Evolutionary conservation across 2,888 invertebrate species (phyloP).

Genomic region (Philopedon plagiatum): DNA sequence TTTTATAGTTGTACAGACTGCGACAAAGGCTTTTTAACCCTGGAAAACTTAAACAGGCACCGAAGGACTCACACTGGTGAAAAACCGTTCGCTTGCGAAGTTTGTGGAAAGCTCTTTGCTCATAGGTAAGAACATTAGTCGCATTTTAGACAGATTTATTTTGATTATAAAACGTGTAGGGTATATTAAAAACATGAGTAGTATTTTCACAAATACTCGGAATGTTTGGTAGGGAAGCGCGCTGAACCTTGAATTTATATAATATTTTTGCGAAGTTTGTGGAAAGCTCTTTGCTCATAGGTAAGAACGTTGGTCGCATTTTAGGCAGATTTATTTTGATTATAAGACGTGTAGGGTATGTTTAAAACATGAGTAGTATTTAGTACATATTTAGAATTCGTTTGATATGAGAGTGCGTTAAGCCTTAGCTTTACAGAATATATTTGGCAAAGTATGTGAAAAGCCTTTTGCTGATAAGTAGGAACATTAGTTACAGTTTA

Average conservation of each 20-base stretch:
- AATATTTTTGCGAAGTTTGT: constrained; percentile 63
- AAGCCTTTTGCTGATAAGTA: constrained; percentile 63
- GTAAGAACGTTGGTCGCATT: constrained; percentile 37
- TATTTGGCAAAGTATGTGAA: constrained; percentile 62
- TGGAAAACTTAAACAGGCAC: constrained; percentile 63
- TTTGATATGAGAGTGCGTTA: no score
- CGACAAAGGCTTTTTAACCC: constrained; percentile 59
- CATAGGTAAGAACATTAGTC: constrained; percentile 56
- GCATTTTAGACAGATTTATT: neutral
- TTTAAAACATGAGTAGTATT: no score
- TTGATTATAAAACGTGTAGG: no score
- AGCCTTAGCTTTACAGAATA: no score
- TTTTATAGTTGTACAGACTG: constrained; percentile 58
- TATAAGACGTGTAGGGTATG: no score
- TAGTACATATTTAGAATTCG: no score
- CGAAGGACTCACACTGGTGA: constrained; percentile 65
- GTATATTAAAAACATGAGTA: no score
- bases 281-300: constrained; percentile 63
- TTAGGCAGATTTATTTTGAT: neutral
- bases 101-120: constrained; percentile 63
- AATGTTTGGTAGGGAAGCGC: no score
- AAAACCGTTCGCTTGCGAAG: constrained; percentile 62
- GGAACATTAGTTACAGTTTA: neutral
- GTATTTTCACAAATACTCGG: no score
- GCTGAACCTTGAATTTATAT: no score